Base-by-base conservation (phyloP, 1,140 invertebrate species). In the Neuroterus valhalla region DNA sequence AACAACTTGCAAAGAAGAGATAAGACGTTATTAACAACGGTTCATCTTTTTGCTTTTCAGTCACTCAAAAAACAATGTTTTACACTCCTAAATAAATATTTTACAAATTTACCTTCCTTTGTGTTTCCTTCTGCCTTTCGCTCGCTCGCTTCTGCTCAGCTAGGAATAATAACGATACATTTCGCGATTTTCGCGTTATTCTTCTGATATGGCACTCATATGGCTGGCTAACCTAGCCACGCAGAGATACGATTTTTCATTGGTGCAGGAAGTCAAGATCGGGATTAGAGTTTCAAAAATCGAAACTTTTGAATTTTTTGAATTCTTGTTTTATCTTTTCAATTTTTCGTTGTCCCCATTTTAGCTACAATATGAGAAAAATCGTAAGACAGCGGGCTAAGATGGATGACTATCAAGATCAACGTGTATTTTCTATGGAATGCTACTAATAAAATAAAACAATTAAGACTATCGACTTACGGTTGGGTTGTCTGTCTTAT, bases 181-280 rank as follows among this genome's bases (percentile, higher is more conserved):
- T 38, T 45, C 46, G 52, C 52, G 42, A 71, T 11, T 38, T 74
- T 78, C 72, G 71, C 78, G 72, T 83, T 77, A 81, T 72, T 81
- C 72, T 77, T 79, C 68, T 81, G 72, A 75, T 87, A 87, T 87
- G 85, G 84, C 85, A 87, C 85, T 86, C 81, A 74, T 86, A 86
- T 87, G 85, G 84, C 84, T 86, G 76, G 79, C 81, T 86, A 84
- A 62, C 81, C 81, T 84, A 87, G 83, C 83, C 84, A 43, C 79
- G 78, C 52, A 78, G 77, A 80, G 76, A 81, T 84, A 84, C 77
- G 76, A 81, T 81, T 80, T 82, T 81, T 76, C 21, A 70, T 74
- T 66, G 44, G 15, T 21, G 70, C 69, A 77, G 68, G 21, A 77
- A 77, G 38, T 55, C 70, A 48, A 78, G 62, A 55, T 42, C 12